phyloP scores from a whole-genome alignment of 2,113 vertebrate genomes.

The Poicephalus meyeri region DNA sequence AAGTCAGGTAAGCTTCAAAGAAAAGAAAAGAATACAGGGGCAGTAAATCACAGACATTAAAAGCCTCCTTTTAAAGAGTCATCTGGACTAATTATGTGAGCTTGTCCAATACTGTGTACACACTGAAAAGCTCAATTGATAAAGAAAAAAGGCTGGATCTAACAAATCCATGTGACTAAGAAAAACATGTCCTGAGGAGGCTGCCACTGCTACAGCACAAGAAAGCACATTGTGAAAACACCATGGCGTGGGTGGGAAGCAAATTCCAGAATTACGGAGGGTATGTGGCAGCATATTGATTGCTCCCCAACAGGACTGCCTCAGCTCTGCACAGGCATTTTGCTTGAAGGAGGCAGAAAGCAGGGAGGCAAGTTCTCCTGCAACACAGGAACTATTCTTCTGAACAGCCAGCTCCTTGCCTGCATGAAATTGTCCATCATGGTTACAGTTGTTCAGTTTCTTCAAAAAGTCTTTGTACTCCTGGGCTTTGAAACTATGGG shows the following conservation, averaged over 20 bases:
- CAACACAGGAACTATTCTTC: not conserved
- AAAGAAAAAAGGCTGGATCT: constrained; percentile 24
- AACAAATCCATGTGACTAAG: constrained; percentile 47
- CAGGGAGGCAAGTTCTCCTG: not conserved
- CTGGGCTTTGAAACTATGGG: not conserved
- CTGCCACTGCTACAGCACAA: constrained; percentile 15
- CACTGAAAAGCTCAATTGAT: constrained; percentile 21
- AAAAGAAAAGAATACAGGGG: not conserved
- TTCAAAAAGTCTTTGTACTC: not conserved
- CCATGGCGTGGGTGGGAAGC: not conserved
- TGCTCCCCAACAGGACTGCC: not conserved
- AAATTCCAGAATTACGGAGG: constrained; percentile 30
- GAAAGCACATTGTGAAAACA: constrained; percentile 50
- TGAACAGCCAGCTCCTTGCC: not conserved
- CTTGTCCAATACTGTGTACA: not conserved
- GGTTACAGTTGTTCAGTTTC: not conserved
- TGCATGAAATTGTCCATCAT: not conserved
- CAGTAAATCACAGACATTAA: not conserved
- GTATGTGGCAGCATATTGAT: constrained; percentile 29
- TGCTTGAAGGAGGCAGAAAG: not conserved
- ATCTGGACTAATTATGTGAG: not conserved
- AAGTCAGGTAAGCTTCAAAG: not conserved
- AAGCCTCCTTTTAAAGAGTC: not conserved
- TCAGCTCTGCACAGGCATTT: not conserved
- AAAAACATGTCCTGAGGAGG: constrained; percentile 43